Evolutionary conservation across 2,888 invertebrate genomes (phyloP), one percentile per base, ranked within the genome.

Genomic region (Lycocerus yunnanus): DNA sequence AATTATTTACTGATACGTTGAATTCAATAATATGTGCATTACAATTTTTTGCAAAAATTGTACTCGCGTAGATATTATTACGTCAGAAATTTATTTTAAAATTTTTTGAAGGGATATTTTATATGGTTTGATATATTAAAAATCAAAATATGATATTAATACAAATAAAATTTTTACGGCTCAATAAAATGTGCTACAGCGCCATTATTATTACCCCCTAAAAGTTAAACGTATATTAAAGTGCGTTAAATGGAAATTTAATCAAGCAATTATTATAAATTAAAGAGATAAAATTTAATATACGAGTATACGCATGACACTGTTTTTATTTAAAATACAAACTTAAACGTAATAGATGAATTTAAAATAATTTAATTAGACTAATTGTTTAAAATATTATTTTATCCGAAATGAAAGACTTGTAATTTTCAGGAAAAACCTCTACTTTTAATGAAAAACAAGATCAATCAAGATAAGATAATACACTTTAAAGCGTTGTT

Each of bases 191-290:
- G 10, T 16, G 18, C 20, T 63, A 63, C 18, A n/a, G 18, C 15
- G 61, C 61, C 20, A 63, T 63, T 63, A 63, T 63, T 63, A 63
- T 63, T 63, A 20, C n/a, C 18, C 61, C 16, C n/a, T 63, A 63
- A 63, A 16, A 63, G n/a, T 63, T 63, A 20, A 63, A 16, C 20
- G 61, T 63, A 13, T 63, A 63, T 63, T 63, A 63, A 63, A 63
- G 20, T n/a, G 15, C 20, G 61, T 63, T 18, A 18, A 63, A 63
- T 63, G 61, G 61, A 18, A 63, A 63, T 63, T 63, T 63, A 43
- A 43, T 43, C 43, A 43, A 43, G 43, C n/a, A 43, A 43, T 43
- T 43, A 43, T 43, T 43, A 43, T 43, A 43, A 43, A 43, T 43
- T 43, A 43, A 43, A n/a, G 43, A 43, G 43, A 43, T 43, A 43